phyloP scores from a whole-genome alignment of 2,888 invertebrate genomes.

The Augiades crinisus region DNA sequence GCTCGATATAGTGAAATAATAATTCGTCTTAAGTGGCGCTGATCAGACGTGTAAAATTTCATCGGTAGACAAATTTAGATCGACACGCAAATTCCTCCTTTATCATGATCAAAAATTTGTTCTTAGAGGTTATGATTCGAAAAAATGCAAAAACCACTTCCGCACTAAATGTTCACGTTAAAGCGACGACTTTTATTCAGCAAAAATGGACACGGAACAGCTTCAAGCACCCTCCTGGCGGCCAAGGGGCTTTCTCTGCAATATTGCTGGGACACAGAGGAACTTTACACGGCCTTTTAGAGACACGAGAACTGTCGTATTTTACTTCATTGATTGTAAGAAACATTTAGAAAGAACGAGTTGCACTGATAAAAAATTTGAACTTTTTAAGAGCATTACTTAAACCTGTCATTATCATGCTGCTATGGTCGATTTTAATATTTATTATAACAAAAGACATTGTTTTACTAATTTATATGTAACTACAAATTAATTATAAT shows the following conservation, averaged over 20 bases:
- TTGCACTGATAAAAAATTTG: too few species aligned
- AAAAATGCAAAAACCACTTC: neutral
- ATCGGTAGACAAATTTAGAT: neutral
- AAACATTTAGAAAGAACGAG: too few species aligned
- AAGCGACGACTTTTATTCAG: neutral
- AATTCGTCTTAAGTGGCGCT: too few species aligned
- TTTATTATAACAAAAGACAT: too few species aligned
- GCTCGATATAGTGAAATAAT: too few species aligned
- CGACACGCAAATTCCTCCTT: neutral
- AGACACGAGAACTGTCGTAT: neutral
- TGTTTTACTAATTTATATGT: too few species aligned
- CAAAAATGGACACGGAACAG: neutral
- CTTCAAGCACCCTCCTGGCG: neutral
- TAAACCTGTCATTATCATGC: too few species aligned
- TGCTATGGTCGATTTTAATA: too few species aligned
- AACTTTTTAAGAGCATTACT: too few species aligned
- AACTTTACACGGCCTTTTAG: neutral
- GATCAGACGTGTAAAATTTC: too few species aligned
- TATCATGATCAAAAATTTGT: neutral
- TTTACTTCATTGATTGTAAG: neutral
- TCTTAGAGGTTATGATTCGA: neutral
- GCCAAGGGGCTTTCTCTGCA: neutral
- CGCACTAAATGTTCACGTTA: neutral
- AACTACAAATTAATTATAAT: too few species aligned
- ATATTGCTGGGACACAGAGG: neutral